A percentile compares a stretch with the other conserved stretches of the same genome.
Evolutionary conservation across 2,113 vertebrate genomes (phyloP).

Genomic region (Morone saxatilis): DNA sequence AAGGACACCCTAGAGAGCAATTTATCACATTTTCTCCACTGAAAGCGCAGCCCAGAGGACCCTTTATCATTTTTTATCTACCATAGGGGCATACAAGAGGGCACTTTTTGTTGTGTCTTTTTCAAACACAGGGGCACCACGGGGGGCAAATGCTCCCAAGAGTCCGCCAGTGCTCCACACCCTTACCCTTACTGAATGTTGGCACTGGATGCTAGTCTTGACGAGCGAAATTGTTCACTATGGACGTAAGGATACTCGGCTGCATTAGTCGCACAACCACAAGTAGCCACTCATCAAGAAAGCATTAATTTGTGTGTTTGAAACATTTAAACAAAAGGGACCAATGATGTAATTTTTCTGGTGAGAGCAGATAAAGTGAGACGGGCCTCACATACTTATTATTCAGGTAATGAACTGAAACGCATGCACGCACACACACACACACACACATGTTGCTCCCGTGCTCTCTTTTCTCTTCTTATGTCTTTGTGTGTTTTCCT

Average conservation of each 20-base stretch:
- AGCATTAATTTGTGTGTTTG: not conserved
- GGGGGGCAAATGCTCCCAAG: too few species aligned
- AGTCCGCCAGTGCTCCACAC: not conserved
- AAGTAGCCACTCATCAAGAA: not conserved
- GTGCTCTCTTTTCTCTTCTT: not conserved
- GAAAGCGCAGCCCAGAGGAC: not conserved
- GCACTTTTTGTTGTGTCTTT: too few species aligned
- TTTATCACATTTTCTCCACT: not conserved
- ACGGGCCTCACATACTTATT: not conserved
- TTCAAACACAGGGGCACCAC: too few species aligned
- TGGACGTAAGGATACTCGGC: not conserved
- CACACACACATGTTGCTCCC: not conserved
- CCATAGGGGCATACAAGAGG: too few species aligned
- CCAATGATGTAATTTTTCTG: not conserved
- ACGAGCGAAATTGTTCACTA: not conserved
- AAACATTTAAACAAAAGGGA: not conserved
- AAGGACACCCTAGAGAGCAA: too few species aligned
- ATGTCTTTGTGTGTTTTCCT: slow-evolving; percentile 1
- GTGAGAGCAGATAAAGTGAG: not conserved
- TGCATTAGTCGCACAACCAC: too few species aligned
- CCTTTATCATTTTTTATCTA: not conserved
- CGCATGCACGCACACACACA: not conserved
- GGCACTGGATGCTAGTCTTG: not conserved
- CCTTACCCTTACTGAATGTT: not conserved
- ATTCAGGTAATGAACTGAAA: not conserved